These are phyloP conservation scores for Priocnemis perturbator DNA, from an alignment of 2,888 invertebrate genomes.

Conservation along the genomic window DNA sequence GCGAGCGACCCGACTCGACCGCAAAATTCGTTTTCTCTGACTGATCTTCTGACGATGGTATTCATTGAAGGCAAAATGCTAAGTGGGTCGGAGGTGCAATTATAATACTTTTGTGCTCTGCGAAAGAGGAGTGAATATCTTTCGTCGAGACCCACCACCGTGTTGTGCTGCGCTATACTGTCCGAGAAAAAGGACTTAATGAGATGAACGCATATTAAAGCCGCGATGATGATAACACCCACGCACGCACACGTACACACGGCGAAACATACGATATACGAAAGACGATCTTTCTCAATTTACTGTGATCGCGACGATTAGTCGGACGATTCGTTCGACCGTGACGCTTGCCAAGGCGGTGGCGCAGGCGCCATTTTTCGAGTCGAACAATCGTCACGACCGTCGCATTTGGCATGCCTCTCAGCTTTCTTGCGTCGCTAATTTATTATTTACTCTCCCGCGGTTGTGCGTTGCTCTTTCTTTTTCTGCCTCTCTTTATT, in stretches of 20 bases:
- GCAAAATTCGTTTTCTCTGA: constrained; percentile 31
- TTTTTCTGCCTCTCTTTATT: constrained; percentile 22
- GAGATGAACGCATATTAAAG: no score
- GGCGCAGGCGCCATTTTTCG: neutral
- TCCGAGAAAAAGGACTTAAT: constrained; percentile 19
- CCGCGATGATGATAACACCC: constrained; percentile 11
- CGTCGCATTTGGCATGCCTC: neutral
- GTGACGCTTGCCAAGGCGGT: no score
- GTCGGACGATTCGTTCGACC: constrained; percentile 20
- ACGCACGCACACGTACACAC: constrained; percentile 25
- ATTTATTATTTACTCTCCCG: neutral
- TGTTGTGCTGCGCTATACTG: constrained; percentile 24
- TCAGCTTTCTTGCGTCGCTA: constrained; percentile 1
- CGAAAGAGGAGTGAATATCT: constrained; percentile 17
- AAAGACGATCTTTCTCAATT: neutral
- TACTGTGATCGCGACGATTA: constrained; percentile 17
- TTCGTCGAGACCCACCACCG: constrained; percentile 22
- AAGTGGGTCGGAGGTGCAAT: constrained; percentile 68
- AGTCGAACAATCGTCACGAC: neutral
- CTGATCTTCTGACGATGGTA: constrained; percentile 45
- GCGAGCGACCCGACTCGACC: constrained; percentile 18
- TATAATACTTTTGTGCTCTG: constrained; percentile 35
- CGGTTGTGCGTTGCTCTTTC: constrained; percentile 1
- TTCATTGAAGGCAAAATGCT: constrained; percentile 35
- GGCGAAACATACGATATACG: constrained; percentile 26